phyloP scores from a whole-genome alignment of 1,140 invertebrate genomes.

The Acyrthosiphon pisum region DNA sequence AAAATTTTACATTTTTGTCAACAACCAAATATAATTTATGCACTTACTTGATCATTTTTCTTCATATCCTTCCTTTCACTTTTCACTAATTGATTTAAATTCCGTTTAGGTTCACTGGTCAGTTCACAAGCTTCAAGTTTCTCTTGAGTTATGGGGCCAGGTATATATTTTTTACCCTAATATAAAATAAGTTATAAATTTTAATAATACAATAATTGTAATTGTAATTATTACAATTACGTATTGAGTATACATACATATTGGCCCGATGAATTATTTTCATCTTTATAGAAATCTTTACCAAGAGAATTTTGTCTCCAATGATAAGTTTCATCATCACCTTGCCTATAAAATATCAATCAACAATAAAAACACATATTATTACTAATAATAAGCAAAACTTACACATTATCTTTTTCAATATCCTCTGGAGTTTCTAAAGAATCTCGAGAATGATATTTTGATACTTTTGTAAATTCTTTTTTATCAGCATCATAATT shows the following conservation, averaged over 20 bases:
- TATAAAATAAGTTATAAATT: not conserved
- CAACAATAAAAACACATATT: not conserved
- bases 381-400: not conserved
- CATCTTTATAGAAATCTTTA: constrained; percentile 54
- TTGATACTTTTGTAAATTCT: constrained; percentile 19
- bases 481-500: constrained; percentile 38
- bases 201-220: not conserved
- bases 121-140: constrained; percentile 71
- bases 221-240: not conserved
- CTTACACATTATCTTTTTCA: constrained; percentile 45
- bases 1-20: not conserved
- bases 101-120: constrained; percentile 66
- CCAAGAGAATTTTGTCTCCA: constrained; percentile 44
- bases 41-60: constrained; percentile 45
- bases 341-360: constrained; percentile 17
- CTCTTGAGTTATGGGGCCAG: constrained; percentile 71
- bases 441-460: constrained; percentile 45
- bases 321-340: constrained; percentile 38
- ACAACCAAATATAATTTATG: not conserved
- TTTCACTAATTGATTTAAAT: constrained; percentile 66
- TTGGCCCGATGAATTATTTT: constrained; percentile 28
- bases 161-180: constrained; percentile 64
- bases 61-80: constrained; percentile 51
- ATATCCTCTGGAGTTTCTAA: constrained; percentile 45
- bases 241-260: constrained; percentile 28